Conservation (phyloP, 2,888 invertebrate genomes). For the Bombylius major region DNA sequence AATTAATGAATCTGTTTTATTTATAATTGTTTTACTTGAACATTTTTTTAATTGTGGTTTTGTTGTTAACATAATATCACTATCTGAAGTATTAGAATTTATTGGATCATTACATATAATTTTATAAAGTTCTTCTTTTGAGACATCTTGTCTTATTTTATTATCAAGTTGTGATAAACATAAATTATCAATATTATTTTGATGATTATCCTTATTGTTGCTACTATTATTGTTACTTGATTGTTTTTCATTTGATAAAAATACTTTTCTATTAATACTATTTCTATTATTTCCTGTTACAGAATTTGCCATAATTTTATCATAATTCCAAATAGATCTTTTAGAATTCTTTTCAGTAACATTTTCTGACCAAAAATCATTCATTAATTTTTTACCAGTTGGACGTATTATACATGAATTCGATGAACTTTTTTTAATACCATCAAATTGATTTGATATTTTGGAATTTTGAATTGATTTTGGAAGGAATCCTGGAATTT, state of each 20-base stretch:
- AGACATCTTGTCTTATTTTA: conserved; percentile 32
- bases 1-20: conserved; percentile 24
- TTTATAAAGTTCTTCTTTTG: conserved; percentile 35
- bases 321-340: conserved; percentile 30
- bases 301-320: conserved; percentile 24
- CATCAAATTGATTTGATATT: conserved; percentile 11
- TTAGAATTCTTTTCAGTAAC: conserved; percentile 29
- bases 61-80: not conserved
- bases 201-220: too few species aligned
- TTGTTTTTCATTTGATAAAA: not conserved
- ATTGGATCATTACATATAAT: conserved; percentile 32
- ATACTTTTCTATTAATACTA: not conserved
- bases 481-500: conserved; percentile 12
- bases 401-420: conserved; percentile 18
- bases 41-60: not conserved
- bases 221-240: not conserved
- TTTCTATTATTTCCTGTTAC: not conserved
- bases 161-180: conserved; percentile 34
- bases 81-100: not conserved
- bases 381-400: conserved; percentile 33
- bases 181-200: conserved; percentile 17
- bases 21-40: not conserved
- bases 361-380: conserved; percentile 36
- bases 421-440: conserved; percentile 18
- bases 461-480: conserved; percentile 8